Base-by-base conservation (phyloP, 1,140 invertebrate species). In the Drosophila parabipectinata region DNA sequence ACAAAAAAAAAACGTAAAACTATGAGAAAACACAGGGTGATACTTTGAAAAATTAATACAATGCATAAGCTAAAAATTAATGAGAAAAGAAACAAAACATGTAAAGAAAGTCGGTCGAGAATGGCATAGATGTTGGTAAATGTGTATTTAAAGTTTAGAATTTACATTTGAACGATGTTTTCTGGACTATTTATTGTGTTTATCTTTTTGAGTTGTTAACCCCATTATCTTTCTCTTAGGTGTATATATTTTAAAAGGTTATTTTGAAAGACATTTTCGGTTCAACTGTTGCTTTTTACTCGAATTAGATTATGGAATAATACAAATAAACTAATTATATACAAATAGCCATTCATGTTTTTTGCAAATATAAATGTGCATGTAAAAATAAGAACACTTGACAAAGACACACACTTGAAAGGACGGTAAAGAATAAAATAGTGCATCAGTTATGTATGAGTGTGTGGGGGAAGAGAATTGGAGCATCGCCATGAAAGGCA, bases 1-100 rank as follows among this genome's bases (percentile, higher is more conserved):
- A 63, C 63, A 50, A 67, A 69, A 57, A 62, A 61, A 83, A 77
- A 54, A 74, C 61, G 44, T 79, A 77, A 81, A 87, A 88, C 83
- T 88, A 90, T 84, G 83, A 83, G 69, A 90, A 90, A 90, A 90
- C 77, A 90, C 88, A 90, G 88, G 88, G 88, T 90, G 88, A 90
- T 90, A 90, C 87, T 87, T 87, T 90, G 76, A 87, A 72, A 90
- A 90, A 90, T 90, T 79, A 85, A 78, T 87, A 85, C 78, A 87
- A 85, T 72, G 74, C 74, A 76, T 77, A 77, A 77, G 74, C 63
- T 77, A 79, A 75, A 75, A 75, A 63, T 72, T 71, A 56, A 62
- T 56, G 47, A 51, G n/a, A 77, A 63, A 64, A 51, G n/a, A 77
- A 63, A 64, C 37, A 81, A 68, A 72, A 79, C 69, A 60, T 44